Percentiles rank a stretch among this genome's conserved stretches.
phyloP scores from a whole-genome alignment of 1,140 invertebrate genomes.

The Diplogasteroides magnus region DNA sequence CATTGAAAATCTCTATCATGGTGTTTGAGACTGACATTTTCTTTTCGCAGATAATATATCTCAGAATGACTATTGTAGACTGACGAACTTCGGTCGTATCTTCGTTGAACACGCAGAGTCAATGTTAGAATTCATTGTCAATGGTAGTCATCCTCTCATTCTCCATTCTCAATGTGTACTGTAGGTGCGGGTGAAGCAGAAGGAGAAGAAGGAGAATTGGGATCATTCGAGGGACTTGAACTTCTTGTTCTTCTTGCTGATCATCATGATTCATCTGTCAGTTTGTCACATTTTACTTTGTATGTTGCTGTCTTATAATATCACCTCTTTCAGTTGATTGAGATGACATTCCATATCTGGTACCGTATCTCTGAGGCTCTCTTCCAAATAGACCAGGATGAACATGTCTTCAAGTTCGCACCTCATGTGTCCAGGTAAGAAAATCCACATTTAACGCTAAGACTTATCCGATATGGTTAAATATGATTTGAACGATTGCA shows the following conservation, averaged over 20 bases:
- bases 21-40: too few relatives aligned
- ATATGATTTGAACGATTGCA: too few relatives aligned
- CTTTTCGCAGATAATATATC: too few relatives aligned
- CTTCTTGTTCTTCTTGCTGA: slow-evolving; percentile 83
- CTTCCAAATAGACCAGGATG: slow-evolving; percentile 77
- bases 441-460: too few relatives aligned
- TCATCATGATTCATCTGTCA: slow-evolving; percentile 92
- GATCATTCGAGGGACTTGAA: slow-evolving; percentile 79
- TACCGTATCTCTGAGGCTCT: slow-evolving; percentile 87
- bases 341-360: slow-evolving; percentile 95
- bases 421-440: slow-evolving; percentile 19
- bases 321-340: slow-evolving; percentile 70
- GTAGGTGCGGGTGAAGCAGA: too few relatives aligned
- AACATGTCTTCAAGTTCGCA: slow-evolving; percentile 59
- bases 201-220: slow-evolving; percentile 49
- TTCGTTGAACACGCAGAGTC: slow-evolving; percentile 90
- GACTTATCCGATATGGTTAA: too few relatives aligned
- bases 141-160: too few relatives aligned
- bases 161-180: too few relatives aligned
- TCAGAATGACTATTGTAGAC: slow-evolving; percentile 60
- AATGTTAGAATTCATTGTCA: slow-evolving; percentile 76
- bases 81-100: slow-evolving; percentile 84
- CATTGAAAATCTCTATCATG: background rate
- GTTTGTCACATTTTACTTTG: too few relatives aligned
- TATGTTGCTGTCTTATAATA: background rate